Conservation (phyloP, 2,113 vertebrate species). For the Coracopsis vasa region DNA sequence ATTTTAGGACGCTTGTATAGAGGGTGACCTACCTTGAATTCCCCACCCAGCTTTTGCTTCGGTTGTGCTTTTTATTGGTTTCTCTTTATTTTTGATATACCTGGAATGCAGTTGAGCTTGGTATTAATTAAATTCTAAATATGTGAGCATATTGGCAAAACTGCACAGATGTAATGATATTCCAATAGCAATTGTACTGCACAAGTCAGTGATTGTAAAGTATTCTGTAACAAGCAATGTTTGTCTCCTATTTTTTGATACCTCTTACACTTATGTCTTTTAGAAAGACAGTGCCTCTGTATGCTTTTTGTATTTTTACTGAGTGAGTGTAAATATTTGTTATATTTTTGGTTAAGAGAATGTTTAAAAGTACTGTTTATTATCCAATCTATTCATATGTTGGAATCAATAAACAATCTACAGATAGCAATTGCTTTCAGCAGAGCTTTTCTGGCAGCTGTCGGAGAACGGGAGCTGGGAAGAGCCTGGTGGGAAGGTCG, state of each 20-base stretch:
- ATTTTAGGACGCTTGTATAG: conserved; percentile 29
- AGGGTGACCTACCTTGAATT: conserved; percentile 33
- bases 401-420: conserved; percentile 79
- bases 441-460: background rate
- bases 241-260: conserved; percentile 87
- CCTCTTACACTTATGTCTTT: conserved; percentile 97
- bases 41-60: conserved; percentile 47
- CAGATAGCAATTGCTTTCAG: background rate
- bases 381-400: conserved; percentile 82
- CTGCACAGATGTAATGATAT: conserved; percentile 85
- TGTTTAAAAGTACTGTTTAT: conserved; percentile 90
- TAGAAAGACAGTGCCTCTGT: conserved; percentile 96
- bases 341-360: conserved; percentile 99
- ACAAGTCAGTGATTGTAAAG: conserved; percentile 85
- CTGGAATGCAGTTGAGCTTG: conserved; percentile 83
- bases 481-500: background rate
- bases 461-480: background rate
- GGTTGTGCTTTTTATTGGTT: conserved; percentile 64
- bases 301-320: conserved; percentile 96
- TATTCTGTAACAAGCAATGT: conserved; percentile 86
- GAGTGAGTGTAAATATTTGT: conserved; percentile 96
- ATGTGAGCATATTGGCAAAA: conserved; percentile 79
- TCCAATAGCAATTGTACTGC: conserved; percentile 84
- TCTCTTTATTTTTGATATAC: conserved; percentile 72
- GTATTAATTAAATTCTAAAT: conserved; percentile 75